Percentiles rank a stretch among this genome's conserved stretches.
phyloP scores from a whole-genome alignment of 2,797 vertebrate genomes.

The Spondyliosoma cantharus region DNA sequence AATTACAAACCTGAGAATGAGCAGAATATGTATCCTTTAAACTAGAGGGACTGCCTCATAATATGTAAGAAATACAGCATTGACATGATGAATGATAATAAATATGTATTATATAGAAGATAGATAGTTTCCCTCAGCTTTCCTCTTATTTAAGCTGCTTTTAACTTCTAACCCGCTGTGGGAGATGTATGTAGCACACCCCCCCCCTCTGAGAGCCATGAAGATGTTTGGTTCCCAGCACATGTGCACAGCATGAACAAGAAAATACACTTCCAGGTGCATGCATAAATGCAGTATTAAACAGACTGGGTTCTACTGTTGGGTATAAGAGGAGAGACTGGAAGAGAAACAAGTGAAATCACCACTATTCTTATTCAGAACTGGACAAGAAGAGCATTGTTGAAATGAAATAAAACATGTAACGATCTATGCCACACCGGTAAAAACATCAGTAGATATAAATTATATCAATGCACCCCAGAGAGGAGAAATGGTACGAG shows the following conservation, averaged over 20 bases:
- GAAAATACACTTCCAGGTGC: slow-evolving; percentile 42
- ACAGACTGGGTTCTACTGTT: neutral
- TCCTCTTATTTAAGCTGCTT: slow-evolving; percentile 8
- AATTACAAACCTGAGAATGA: too few relatives aligned
- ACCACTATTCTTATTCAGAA: slow-evolving; percentile 23
- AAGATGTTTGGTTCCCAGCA: slow-evolving; percentile 38
- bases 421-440: slow-evolving; percentile 42
- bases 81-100: neutral
- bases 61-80: slow-evolving; percentile 3
- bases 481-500: slow-evolving; percentile 28
- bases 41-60: neutral
- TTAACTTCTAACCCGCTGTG: slow-evolving; percentile 18
- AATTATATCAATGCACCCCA: slow-evolving; percentile 45
- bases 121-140: neutral
- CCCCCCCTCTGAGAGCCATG: slow-evolving; percentile 38
- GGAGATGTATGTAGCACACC: slow-evolving; percentile 23
- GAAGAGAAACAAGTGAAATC: slow-evolving; percentile 8
- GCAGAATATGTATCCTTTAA: neutral
- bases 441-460: slow-evolving; percentile 34
- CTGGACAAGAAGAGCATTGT: slow-evolving; percentile 13
- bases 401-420: slow-evolving; percentile 53
- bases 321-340: neutral
- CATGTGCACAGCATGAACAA: slow-evolving; percentile 30
- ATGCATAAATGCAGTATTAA: slow-evolving; percentile 22
- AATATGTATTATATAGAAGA: slow-evolving; percentile 6